A percentile compares a stretch with the other conserved stretches of the same genome.
These are phyloP conservation scores for Andrena trimmerana DNA, from an alignment of 2,888 invertebrate genomes.

Conservation along the genomic window DNA sequence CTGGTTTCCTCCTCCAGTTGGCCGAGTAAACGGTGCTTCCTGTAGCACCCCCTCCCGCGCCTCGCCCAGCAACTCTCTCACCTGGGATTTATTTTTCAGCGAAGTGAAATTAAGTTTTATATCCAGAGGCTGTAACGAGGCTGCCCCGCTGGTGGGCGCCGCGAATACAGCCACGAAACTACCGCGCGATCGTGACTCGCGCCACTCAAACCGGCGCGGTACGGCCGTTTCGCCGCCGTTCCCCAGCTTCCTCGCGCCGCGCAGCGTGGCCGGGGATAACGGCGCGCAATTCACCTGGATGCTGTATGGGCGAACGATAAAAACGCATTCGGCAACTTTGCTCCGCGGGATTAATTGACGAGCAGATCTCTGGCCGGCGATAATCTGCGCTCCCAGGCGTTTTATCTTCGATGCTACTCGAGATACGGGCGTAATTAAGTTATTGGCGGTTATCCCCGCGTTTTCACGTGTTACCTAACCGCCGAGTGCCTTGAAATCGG, in stretches of 20 bases:
- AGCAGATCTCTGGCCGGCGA: constrained; percentile 9
- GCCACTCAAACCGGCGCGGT: constrained; percentile 33
- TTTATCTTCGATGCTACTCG: constrained; percentile 22
- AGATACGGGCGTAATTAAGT: constrained; percentile 40
- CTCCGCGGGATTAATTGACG: constrained; percentile 40
- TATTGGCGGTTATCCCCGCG: constrained; percentile 21
- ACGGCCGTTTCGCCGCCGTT: constrained; percentile 3
- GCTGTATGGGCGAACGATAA: constrained; percentile 26
- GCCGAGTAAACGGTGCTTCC: constrained; percentile 55
- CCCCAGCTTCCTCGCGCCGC: constrained; percentile 13
- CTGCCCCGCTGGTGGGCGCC: constrained; percentile 59
- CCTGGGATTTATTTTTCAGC: constrained; percentile 73
- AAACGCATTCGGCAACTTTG: constrained; percentile 25
- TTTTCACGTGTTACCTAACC: constrained; percentile 19
- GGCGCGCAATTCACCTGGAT: constrained; percentile 18
- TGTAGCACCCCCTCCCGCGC: constrained; percentile 30
- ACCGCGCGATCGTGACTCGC: constrained; percentile 66
- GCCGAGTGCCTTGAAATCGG: not conserved
- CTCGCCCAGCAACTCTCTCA: constrained; percentile 32
- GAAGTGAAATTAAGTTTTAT: constrained; percentile 78
- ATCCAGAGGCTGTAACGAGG: constrained; percentile 72
- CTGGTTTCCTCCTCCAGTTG: constrained; percentile 50
- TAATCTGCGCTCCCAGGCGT: constrained; percentile 6
- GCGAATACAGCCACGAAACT: constrained; percentile 61
- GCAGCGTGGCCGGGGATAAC: constrained; percentile 21